Conservation (phyloP, 2,113 vertebrate genomes). For the Tychaedon coryphoeus region DNA sequence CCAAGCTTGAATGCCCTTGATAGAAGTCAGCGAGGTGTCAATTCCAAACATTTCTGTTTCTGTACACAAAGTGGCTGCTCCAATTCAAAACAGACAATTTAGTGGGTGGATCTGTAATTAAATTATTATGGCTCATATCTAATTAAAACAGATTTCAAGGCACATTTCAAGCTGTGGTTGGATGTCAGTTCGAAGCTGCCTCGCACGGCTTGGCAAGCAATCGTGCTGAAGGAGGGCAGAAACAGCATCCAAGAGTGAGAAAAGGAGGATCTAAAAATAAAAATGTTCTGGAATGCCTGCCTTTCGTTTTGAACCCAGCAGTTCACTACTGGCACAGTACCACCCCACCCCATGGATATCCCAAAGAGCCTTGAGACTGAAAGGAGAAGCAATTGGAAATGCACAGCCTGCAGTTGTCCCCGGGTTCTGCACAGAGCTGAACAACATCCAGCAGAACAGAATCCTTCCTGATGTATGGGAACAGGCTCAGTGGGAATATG, state of each 20-base stretch:
- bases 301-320: neutral
- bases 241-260: neutral
- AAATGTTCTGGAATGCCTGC: neutral
- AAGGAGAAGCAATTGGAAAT: neutral
- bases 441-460: neutral
- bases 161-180: conserved; percentile 58
- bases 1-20: neutral
- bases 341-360: neutral
- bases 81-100: conserved; percentile 51
- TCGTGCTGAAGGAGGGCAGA: neutral
- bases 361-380: neutral
- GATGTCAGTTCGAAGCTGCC: conserved; percentile 37
- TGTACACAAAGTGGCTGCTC: conserved; percentile 36
- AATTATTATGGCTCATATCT: conserved; percentile 61
- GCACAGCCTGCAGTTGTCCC: neutral
- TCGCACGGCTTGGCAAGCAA: conserved; percentile 18
- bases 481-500: neutral
- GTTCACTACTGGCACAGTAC: neutral
- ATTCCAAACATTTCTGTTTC: conserved; percentile 28
- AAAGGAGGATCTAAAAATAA: conserved; percentile 32
- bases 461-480: neutral
- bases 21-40: neutral
- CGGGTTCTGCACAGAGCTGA: neutral
- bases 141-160: conserved; percentile 64
- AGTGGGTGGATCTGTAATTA: conserved; percentile 63